These are phyloP conservation scores for Acrocephalus scirpaceus DNA, from an alignment of 2,797 vertebrate species.

Conservation along the genomic window DNA sequence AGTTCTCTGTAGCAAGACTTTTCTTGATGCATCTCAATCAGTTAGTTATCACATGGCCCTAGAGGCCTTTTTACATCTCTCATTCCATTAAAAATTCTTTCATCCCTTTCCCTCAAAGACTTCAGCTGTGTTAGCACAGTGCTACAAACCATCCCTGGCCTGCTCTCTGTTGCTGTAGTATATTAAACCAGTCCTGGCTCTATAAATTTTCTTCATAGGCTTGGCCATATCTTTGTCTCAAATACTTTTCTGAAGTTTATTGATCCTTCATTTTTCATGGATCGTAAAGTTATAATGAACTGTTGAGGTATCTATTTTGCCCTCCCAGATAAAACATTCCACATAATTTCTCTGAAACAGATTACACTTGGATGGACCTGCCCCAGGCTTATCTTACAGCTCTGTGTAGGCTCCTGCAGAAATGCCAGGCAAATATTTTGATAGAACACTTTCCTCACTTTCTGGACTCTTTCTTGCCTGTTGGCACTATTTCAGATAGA, in stretches of 20 bases:
- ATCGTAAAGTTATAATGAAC: background rate
- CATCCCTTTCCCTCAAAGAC: background rate
- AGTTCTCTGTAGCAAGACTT: background rate
- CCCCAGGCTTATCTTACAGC: background rate
- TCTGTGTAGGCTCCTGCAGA: background rate
- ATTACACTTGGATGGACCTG: background rate
- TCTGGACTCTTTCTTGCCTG: background rate
- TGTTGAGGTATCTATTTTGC: background rate
- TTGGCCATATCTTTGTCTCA: background rate
- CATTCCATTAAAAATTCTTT: background rate
- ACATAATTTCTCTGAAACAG: background rate
- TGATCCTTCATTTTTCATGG: slow-evolving; percentile 2
- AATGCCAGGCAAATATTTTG: background rate
- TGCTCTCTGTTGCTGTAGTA: background rate
- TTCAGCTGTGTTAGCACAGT: background rate
- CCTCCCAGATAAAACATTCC: background rate
- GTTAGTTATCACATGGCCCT: background rate
- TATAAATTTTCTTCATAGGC: slow-evolving; percentile 4
- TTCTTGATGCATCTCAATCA: background rate
- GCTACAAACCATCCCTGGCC: background rate
- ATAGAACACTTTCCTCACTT: background rate
- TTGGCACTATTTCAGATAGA: background rate
- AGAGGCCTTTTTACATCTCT: background rate
- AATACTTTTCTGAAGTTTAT: background rate
- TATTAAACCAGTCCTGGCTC: background rate